Evolutionary conservation across 2,113 vertebrate genomes (phyloP).

Genomic region (Casuarius casuarius): DNA sequence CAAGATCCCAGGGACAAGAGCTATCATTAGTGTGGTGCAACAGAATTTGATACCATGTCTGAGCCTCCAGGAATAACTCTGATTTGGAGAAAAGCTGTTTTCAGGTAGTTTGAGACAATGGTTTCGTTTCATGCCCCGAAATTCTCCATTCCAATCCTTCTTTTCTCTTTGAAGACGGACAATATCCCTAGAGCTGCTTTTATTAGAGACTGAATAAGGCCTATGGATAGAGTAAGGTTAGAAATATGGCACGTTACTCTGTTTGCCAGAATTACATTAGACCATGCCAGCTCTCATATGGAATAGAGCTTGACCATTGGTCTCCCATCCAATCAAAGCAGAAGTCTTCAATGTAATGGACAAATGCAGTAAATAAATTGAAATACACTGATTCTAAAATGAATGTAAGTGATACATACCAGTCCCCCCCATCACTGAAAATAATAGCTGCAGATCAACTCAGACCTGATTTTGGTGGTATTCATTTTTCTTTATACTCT

Average conservation of each 20-base stretch:
- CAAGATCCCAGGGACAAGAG: background rate
- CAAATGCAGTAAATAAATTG: background rate
- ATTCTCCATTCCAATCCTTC: background rate
- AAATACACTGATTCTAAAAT: background rate
- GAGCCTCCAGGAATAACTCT: background rate
- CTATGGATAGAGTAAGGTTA: background rate
- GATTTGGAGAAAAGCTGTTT: background rate
- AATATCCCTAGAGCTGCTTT: background rate
- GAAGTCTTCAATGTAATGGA: background rate
- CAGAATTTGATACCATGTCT: background rate
- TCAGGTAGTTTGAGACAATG: background rate
- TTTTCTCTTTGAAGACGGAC: background rate
- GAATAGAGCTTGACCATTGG: background rate
- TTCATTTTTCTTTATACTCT: background rate
- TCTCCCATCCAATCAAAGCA: background rate
- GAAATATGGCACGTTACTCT: rapidly evolving
- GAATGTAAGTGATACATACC: background rate
- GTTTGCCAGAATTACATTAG: background rate
- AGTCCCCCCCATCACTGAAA: background rate
- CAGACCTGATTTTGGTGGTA: background rate
- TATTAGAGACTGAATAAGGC: background rate
- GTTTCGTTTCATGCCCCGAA: background rate
- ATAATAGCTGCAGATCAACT: background rate
- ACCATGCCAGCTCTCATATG: background rate
- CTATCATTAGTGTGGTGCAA: background rate